These are phyloP conservation scores for Protaetia brevitarsis DNA, from an alignment of 1,140 invertebrate species.

Conservation along the genomic window DNA sequence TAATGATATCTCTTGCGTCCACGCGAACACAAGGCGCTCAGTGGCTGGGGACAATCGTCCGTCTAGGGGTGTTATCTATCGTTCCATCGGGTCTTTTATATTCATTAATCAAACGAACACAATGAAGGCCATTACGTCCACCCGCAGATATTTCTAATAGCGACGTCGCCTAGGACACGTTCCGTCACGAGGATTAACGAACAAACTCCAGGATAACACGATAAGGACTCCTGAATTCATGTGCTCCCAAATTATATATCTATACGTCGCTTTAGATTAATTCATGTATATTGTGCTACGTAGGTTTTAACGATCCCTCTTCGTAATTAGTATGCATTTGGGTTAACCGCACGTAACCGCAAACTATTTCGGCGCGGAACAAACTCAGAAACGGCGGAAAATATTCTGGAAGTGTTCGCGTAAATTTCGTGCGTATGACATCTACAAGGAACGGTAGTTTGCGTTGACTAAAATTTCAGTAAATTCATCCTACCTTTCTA, in stretches of 20 bases:
- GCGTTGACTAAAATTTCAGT: too few species aligned
- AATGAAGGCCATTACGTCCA: constrained; percentile 19
- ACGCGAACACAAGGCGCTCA: constrained; percentile 5
- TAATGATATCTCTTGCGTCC: constrained; percentile 22
- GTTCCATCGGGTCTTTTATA: constrained; percentile 20
- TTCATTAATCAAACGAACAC: constrained; percentile 22
- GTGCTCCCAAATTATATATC: too few species aligned
- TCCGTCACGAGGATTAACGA: constrained; percentile 18
- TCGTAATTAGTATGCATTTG: constrained; percentile 9
- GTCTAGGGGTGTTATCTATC: background rate
- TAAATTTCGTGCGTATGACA: too few species aligned
- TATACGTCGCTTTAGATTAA: too few species aligned
- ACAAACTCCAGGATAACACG: constrained; percentile 7
- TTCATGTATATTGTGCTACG: background rate
- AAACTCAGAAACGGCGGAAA: background rate
- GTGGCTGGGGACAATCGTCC: background rate
- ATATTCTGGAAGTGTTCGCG: too few species aligned
- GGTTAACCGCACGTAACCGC: background rate
- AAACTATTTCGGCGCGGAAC: background rate
- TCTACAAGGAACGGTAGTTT: too few species aligned
- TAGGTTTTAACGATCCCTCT: background rate
- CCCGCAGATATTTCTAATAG: constrained; percentile 20
- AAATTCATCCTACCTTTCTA: too few species aligned
- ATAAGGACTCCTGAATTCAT: background rate
- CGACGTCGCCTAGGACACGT: background rate